These are phyloP conservation scores for Leuciscus waleckii DNA, from an alignment of 2,797 vertebrate genomes.

Conservation along the genomic window DNA sequence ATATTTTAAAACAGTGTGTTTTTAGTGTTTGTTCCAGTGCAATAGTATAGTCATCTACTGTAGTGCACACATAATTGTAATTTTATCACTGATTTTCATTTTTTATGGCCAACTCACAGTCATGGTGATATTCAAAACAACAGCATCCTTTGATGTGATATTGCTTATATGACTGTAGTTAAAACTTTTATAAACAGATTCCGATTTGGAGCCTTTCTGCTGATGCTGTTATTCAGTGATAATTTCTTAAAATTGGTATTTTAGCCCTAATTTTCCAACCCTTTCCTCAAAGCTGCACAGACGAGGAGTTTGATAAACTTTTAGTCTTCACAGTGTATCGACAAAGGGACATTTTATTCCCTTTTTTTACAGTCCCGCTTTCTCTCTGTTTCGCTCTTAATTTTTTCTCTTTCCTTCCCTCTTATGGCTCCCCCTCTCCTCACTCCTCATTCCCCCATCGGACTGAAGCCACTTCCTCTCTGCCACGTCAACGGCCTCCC, in stretches of 20 bases:
- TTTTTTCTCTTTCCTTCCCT: slow-evolving; percentile 1
- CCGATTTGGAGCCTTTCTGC: not conserved
- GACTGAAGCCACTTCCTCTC: slow-evolving; percentile 47
- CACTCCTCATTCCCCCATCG: slow-evolving; percentile 30
- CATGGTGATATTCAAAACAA: not conserved
- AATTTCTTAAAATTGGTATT: not conserved
- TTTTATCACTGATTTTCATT: not conserved
- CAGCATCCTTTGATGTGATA: not conserved
- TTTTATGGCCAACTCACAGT: not conserved
- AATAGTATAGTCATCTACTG: not conserved
- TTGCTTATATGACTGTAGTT: not conserved
- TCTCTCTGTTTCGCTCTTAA: slow-evolving; percentile 4
- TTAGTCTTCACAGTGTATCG: not conserved
- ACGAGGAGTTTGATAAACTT: not conserved
- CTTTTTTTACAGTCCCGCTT: slow-evolving; percentile 33
- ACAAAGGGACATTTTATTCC: not conserved
- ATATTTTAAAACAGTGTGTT: not conserved
- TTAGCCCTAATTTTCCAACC: not conserved
- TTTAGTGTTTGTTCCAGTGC: not conserved
- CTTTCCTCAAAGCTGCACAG: not conserved
- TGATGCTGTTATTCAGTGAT: not conserved
- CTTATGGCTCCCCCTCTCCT: slow-evolving; percentile 13
- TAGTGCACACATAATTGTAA: not conserved
- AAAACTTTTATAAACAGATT: not conserved
- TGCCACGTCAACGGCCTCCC: slow-evolving; percentile 51